These are phyloP conservation scores for Hofmannophila pseudospretella DNA, from an alignment of 2,888 invertebrate genomes.

Conservation along the genomic window DNA sequence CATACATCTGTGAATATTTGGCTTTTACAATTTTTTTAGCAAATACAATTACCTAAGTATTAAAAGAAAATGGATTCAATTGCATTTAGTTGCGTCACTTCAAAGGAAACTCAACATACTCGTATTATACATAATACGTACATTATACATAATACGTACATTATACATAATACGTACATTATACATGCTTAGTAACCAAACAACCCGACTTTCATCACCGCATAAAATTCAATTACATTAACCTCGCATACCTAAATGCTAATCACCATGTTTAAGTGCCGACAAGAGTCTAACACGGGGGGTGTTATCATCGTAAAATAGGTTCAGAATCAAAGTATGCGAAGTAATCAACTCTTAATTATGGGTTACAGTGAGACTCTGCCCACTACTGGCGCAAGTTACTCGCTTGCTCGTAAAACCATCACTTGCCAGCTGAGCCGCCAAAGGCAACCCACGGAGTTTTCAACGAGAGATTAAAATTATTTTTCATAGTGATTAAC, in stretches of 20 bases:
- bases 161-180: not conserved
- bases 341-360: slow-evolving; percentile 38
- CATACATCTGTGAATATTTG: too few relatives aligned
- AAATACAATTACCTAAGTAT: too few relatives aligned
- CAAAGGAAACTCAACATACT: too few relatives aligned
- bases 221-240: slow-evolving; percentile 25
- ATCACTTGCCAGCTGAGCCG: slow-evolving; percentile 14
- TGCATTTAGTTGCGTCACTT: too few relatives aligned
- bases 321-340: slow-evolving; percentile 26
- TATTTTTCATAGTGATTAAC: not conserved
- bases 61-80: too few relatives aligned
- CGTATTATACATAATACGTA: too few relatives aligned
- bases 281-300: slow-evolving; percentile 21
- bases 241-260: slow-evolving; percentile 11
- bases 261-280: slow-evolving; percentile 21
- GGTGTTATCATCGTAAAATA: slow-evolving; percentile 30
- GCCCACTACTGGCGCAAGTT: slow-evolving; percentile 5
- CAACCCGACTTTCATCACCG: slow-evolving; percentile 6
- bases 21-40: too few relatives aligned
- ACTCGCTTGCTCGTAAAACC: slow-evolving; percentile 23
- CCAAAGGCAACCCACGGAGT: slow-evolving; percentile 9
- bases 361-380: slow-evolving; percentile 21
- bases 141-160: too few relatives aligned
- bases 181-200: not conserved
- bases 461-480: slow-evolving; percentile 8